Conservation (phyloP, 2,888 invertebrate species). For the Lasioglossum marginatum region DNA sequence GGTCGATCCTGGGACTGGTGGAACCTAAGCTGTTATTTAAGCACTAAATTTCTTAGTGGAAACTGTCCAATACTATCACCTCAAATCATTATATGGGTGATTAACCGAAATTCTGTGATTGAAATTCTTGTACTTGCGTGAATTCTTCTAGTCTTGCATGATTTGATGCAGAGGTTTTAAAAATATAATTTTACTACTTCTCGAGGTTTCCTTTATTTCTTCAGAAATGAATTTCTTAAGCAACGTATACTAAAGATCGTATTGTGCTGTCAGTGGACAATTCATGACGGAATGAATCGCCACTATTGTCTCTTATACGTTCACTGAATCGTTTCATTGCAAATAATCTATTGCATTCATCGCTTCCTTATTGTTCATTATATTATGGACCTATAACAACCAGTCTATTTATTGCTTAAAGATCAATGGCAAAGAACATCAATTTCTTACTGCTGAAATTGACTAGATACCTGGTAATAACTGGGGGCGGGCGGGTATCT, state of each 20-base stretch:
- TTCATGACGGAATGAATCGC: background rate
- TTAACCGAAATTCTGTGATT: background rate
- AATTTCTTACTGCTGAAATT: background rate
- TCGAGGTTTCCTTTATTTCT: too few relatives aligned
- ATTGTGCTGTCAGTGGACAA: background rate
- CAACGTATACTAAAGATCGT: background rate
- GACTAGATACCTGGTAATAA: too few relatives aligned
- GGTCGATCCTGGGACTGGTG: constrained; percentile 10
- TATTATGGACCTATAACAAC: background rate
- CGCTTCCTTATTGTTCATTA: background rate
- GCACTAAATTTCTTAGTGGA: background rate
- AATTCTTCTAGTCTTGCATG: too few relatives aligned
- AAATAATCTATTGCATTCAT: background rate
- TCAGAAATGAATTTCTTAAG: background rate
- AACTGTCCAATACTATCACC: background rate
- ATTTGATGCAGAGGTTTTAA: too few relatives aligned
- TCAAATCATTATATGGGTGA: background rate
- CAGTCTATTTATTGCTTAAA: background rate
- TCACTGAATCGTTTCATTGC: background rate
- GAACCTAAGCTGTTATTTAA: background rate
- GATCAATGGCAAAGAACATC: background rate
- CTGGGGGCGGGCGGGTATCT: too few relatives aligned
- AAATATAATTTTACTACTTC: too few relatives aligned
- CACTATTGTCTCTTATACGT: background rate
- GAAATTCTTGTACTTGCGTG: too few relatives aligned